phyloP scores from a whole-genome alignment of 2,888 invertebrate species.

The Oxycera nigricornis region DNA sequence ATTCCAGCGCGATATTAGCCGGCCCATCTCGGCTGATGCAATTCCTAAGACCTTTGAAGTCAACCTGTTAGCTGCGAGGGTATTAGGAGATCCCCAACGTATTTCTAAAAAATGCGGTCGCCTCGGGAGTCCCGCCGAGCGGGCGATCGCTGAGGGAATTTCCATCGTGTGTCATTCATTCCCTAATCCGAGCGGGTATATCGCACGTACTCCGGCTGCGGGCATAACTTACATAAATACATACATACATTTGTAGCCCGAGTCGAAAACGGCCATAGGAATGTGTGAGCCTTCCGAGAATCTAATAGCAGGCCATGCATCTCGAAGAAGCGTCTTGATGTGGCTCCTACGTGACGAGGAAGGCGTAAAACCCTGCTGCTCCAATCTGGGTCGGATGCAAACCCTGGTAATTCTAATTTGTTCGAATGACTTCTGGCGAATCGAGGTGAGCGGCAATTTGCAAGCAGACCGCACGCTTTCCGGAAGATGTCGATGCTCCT shows the following conservation, averaged over 20 bases:
- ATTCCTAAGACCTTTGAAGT: not conserved
- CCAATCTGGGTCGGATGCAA: not conserved
- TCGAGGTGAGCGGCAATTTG: not conserved
- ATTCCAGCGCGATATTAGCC: not conserved
- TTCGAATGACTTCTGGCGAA: not conserved
- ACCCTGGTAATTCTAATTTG: constrained; percentile 14
- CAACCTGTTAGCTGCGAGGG: constrained; percentile 8
- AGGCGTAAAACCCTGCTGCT: constrained; percentile 15
- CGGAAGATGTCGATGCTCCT: not conserved
- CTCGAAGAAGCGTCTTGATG: not conserved
- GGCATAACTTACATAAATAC: not conserved
- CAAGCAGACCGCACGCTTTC: not conserved
- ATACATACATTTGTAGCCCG: not conserved
- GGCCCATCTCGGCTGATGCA: constrained; percentile 22
- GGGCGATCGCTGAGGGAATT: too few species aligned
- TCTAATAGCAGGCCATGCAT: not conserved
- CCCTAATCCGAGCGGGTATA: constrained; percentile 17
- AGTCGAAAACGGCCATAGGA: not conserved
- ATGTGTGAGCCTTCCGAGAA: constrained; percentile 11
- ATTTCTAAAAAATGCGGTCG: constrained; percentile 20
- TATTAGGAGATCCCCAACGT: not conserved
- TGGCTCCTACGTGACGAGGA: constrained; percentile 8
- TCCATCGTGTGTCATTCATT: too few species aligned
- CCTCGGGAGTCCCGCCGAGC: not conserved
- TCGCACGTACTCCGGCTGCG: not conserved